Evolutionary conservation across 1,140 invertebrate genomes (phyloP), one percentile per base, ranked within the genome.

Genomic region (Leptonema lineaticorne): DNA sequence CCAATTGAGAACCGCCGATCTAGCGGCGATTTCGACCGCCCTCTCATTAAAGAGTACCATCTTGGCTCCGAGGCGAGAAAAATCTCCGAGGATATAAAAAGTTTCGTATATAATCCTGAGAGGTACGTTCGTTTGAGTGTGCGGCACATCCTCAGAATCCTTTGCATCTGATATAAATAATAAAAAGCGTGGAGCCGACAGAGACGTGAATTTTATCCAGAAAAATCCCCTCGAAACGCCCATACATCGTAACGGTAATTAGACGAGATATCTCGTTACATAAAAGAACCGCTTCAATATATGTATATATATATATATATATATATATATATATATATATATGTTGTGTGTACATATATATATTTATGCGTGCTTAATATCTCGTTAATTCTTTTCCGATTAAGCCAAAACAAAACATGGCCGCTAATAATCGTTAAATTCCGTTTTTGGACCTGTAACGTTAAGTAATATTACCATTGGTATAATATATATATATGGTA

Each of bases 81-180:
- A 41, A 41, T 9, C 37, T 16, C 37, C 16, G 11, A 41, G 37
- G 37, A 41, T 41, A n/a, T n/a, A n/a, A n/a, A n/a, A n/a, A n/a
- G n/a, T n/a, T n/a, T n/a, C n/a, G n/a, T n/a, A n/a, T n/a, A n/a
- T n/a, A n/a, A n/a, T n/a, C n/a, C n/a, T n/a, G n/a, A n/a, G 37
- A 45, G 11, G 37, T 45, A 9, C 11, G 37, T 3, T 45, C 14
- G 11, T 45, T 45, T 45, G 16, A 45, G 37, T 9, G 16, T 16
- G 37, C 37, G 37, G 37, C 37, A 45, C 37, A 9, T 45, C 16
- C 16, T n/a, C n/a, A n/a, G n/a, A 16, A 8, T 5, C 22, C 50
- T 53, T 53, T 26, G 22, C 18, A 53, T 53, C 50, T 53, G 50
- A 53, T 53, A 53, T n/a, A n/a, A n/a, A n/a, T n/a, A n/a, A n/a